Evolutionary conservation across 35 echinoderm and acorn worm genomes (phyloP), one percentile per base, ranked within the genome.

Genomic region (Holothuria glaberrima): DNA sequence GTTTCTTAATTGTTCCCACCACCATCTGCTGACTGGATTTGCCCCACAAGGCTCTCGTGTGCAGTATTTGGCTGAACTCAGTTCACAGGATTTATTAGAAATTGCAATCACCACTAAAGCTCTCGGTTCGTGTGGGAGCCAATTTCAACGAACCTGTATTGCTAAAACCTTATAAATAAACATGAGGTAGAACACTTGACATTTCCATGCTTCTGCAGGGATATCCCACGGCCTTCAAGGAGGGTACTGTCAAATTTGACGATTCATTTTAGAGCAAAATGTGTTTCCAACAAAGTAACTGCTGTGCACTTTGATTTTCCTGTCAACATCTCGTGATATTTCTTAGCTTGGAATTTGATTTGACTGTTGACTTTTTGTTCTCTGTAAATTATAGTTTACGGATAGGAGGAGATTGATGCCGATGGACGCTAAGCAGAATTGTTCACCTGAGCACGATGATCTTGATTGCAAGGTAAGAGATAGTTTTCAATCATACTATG

Each of bases 261-360:
- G 41, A 48, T 78, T 78, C 74, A 78, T 48, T 78, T 78, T 78
- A 48, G 74, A 48, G 44, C 74, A 78, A 78, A 78, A 78, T 78
- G 74, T 78, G 74, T 48, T 54, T 54, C 50, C 10, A 9, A 54
- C 50, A 14, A 54, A 54, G 50, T 54, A 54, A 54, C 50, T 54
- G 50, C 50, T 54, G 3, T 54, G 50, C 50, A 54, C 50, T 54
- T 54, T 54, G 50, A 54, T 54, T 54, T 54, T 54, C 10, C 12
- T 54, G 50, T 14, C 50, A 54, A 54, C 50, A 54, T 54, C 12
- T 54, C 50, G 0, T 54, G 50, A 9, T 54, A 17, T 54, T 14
- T 14, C 50, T 14, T 54, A 54, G 50, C 5, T 54, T 54, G 50
- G 16, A 54, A 54, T 2, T 54, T 54, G 50, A 54, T 14, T 54